phyloP scores from a whole-genome alignment of 2,797 vertebrate genomes.

The Loriculus beryllinus region DNA sequence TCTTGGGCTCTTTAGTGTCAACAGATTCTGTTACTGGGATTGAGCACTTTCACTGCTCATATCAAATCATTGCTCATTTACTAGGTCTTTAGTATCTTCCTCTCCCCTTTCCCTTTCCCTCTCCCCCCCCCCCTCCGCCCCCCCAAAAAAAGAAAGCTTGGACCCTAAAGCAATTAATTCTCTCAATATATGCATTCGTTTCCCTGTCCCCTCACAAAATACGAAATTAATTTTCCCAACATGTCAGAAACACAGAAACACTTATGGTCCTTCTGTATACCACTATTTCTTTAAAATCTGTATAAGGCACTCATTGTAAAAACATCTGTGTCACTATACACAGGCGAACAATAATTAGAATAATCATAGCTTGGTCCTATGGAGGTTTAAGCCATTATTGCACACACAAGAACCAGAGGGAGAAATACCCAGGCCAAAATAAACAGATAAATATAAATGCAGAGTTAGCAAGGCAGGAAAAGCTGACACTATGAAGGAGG shows the following conservation, averaged over 20 bases:
- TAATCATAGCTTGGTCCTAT: neutral
- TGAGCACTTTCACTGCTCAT: neutral
- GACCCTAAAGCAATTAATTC: neutral
- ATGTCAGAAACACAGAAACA: neutral
- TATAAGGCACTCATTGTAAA: neutral
- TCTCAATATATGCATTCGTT: neutral
- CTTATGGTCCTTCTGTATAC: neutral
- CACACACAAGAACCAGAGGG: neutral
- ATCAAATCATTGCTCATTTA: neutral
- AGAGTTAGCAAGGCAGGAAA: neutral
- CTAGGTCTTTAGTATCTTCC: neutral
- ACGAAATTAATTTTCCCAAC: neutral
- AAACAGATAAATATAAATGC: conserved; percentile 4
- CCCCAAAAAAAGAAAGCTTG: neutral
- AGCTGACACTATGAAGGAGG: neutral
- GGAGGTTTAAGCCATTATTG: neutral
- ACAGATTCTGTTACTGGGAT: neutral
- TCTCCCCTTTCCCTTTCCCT: fast-evolving
- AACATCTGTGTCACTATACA: conserved; percentile 3
- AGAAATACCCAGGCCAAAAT: neutral
- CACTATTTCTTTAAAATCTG: neutral
- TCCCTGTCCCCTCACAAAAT: neutral
- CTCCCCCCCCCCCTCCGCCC: too few species aligned
- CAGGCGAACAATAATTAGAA: neutral
- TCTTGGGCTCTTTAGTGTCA: neutral